phyloP scores from a whole-genome alignment of 1,140 invertebrate genomes.

The Asbolus verrucosus region DNA sequence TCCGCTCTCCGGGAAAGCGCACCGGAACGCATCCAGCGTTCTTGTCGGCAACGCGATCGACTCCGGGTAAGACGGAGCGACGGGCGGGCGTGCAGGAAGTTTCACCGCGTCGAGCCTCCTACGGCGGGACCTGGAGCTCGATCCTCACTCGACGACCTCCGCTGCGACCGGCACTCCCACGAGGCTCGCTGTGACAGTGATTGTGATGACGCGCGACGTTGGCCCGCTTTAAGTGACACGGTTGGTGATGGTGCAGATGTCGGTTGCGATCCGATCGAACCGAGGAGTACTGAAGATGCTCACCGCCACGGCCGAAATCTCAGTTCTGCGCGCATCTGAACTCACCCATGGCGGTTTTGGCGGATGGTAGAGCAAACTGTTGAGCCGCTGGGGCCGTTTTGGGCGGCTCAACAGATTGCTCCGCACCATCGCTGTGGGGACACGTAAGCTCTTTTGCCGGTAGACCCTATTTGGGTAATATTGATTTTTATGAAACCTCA shows the following conservation, averaged over 20 bases:
- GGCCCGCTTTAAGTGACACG: constrained; percentile 18
- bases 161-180: constrained; percentile 40
- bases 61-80: constrained; percentile 38
- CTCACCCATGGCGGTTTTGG: too few relatives aligned
- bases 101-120: constrained; percentile 8
- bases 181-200: constrained; percentile 65
- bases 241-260: constrained; percentile 15
- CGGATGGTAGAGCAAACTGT: too few relatives aligned
- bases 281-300: too few relatives aligned
- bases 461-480: too few relatives aligned
- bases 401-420: constrained; percentile 23
- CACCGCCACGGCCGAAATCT: too few relatives aligned
- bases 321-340: too few relatives aligned
- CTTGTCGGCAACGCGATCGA: constrained; percentile 43
- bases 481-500: too few relatives aligned
- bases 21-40: constrained; percentile 36
- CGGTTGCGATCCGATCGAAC: too few relatives aligned
- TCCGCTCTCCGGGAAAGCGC: constrained; percentile 33
- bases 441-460: too few relatives aligned
- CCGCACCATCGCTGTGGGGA: too few relatives aligned
- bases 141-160: constrained; percentile 45
- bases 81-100: constrained; percentile 38
- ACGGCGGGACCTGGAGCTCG: constrained; percentile 26
- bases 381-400: not conserved
- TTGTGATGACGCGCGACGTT: constrained; percentile 62